Evolutionary conservation across 1,140 invertebrate species (phyloP).

Genomic region (Bacillus rossius): DNA sequence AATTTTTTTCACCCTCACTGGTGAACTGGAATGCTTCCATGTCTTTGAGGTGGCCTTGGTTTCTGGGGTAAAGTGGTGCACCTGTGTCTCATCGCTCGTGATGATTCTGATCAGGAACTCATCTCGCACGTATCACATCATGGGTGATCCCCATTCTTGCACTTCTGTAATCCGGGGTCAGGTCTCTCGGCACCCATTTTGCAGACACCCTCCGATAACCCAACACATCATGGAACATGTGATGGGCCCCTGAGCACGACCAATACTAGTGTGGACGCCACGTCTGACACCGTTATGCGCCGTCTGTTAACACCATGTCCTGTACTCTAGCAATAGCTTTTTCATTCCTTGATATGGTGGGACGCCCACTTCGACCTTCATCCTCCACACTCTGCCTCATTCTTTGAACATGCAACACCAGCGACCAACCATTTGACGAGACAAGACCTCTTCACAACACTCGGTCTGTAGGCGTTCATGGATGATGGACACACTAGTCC

Average conservation of each 20-base stretch:
- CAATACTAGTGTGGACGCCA: conserved; percentile 3
- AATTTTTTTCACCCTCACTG: too few relatives aligned
- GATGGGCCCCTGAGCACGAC: not conserved
- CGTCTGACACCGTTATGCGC: conserved; percentile 7
- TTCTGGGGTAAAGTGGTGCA: conserved; percentile 9
- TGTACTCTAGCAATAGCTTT: not conserved
- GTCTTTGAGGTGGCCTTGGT: conserved; percentile 3
- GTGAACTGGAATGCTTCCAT: too few relatives aligned
- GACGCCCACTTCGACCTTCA: not conserved
- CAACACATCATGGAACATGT: not conserved
- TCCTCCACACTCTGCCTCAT: not conserved
- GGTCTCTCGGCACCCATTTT: too few relatives aligned
- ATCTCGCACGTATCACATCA: not conserved
- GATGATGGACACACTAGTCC: too few relatives aligned
- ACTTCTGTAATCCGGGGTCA: too few relatives aligned
- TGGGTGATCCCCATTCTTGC: too few relatives aligned
- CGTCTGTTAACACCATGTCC: conserved; percentile 12
- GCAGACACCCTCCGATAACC: too few relatives aligned
- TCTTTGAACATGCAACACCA: too few relatives aligned
- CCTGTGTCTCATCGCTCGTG: conserved; percentile 7
- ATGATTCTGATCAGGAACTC: conserved; percentile 3
- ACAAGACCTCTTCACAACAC: not conserved
- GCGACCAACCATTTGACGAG: too few relatives aligned
- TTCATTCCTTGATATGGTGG: conserved; percentile 2
- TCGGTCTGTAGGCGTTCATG: conserved; percentile 1